Evolutionary conservation across 2,888 invertebrate species (phyloP).

Genomic region (Chromoteleia sp.): DNA sequence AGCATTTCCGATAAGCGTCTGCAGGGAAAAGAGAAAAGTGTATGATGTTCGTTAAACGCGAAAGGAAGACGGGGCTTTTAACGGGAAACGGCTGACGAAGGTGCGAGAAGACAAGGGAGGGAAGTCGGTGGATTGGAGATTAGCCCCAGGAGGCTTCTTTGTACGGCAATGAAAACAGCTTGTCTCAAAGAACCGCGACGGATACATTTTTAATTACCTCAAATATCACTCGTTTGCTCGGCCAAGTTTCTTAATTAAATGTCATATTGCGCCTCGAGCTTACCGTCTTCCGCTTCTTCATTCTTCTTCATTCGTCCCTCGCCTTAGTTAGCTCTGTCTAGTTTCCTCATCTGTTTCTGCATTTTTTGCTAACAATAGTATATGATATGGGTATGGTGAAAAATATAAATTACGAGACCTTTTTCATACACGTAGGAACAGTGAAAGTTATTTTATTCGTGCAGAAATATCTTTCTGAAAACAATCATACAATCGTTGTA

Average conservation of each 20-base stretch:
- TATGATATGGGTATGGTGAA: not conserved
- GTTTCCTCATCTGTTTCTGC: slow-evolving; percentile 32
- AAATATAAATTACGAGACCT: not conserved
- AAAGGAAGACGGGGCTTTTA: slow-evolving; percentile 59
- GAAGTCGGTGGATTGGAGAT: slow-evolving; percentile 73
- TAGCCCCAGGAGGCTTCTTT: slow-evolving; percentile 82
- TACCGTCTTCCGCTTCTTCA: slow-evolving; percentile 45
- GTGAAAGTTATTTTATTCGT: not conserved
- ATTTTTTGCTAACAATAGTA: not conserved
- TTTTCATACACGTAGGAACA: not conserved
- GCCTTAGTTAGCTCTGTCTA: slow-evolving; percentile 27
- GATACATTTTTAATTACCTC: slow-evolving; percentile 84
- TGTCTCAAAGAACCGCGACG: slow-evolving; percentile 83
- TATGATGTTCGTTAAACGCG: slow-evolving; percentile 43
- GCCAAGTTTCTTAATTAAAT: slow-evolving; percentile 83
- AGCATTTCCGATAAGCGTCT: slow-evolving; percentile 51
- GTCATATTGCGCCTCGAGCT: slow-evolving; percentile 80
- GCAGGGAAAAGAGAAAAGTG: slow-evolving; percentile 43
- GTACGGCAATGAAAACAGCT: slow-evolving; percentile 80
- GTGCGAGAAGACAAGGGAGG: slow-evolving; percentile 63
- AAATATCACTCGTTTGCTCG: slow-evolving; percentile 81
- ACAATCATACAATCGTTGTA: too few species aligned
- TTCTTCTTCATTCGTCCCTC: slow-evolving; percentile 33
- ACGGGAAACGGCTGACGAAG: slow-evolving; percentile 52
- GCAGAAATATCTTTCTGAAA: too few species aligned